phyloP scores from a whole-genome alignment of 2,888 invertebrate species.

The Allacma fusca region DNA sequence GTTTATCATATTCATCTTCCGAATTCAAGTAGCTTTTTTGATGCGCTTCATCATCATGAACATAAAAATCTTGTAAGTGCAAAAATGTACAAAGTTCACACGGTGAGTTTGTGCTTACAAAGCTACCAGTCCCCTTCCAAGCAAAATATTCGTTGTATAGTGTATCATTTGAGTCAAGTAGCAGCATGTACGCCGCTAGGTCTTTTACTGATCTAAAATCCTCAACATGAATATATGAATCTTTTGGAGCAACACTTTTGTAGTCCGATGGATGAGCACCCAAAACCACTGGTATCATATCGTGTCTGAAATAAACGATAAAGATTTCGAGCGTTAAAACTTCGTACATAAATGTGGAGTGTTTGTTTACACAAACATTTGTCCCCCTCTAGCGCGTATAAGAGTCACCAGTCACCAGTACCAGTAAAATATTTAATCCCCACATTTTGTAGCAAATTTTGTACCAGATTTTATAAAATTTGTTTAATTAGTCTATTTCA shows the following conservation, averaged over 20 bases:
- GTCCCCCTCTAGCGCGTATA: too few relatives aligned
- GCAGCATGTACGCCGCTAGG: background rate
- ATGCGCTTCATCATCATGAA: background rate
- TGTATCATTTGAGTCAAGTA: conserved; percentile 22
- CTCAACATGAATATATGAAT: conserved; percentile 31
- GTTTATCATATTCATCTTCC: background rate
- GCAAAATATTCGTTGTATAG: conserved; percentile 34
- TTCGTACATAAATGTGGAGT: too few relatives aligned
- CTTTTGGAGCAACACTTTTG: background rate
- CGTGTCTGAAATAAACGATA: background rate
- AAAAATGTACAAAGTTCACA: conserved; percentile 9
- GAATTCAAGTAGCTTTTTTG: background rate
- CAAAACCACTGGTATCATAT: conserved; percentile 26
- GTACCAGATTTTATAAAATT: too few relatives aligned
- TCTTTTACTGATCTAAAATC: conserved; percentile 9
- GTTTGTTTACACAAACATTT: too few relatives aligned
- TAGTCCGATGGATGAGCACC: conserved; percentile 22
- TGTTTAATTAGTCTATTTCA: too few relatives aligned
- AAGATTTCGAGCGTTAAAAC: too few relatives aligned
- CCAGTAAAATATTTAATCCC: too few relatives aligned
- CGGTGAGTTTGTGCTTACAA: background rate
- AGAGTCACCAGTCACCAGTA: too few relatives aligned
- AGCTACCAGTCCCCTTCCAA: conserved; percentile 18
- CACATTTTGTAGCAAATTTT: too few relatives aligned
- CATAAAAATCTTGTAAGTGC: background rate